Percentiles rank a stretch among this genome's conserved stretches.
phyloP scores from a whole-genome alignment of 1,140 invertebrate species.

The Xylocopa sonorina region DNA sequence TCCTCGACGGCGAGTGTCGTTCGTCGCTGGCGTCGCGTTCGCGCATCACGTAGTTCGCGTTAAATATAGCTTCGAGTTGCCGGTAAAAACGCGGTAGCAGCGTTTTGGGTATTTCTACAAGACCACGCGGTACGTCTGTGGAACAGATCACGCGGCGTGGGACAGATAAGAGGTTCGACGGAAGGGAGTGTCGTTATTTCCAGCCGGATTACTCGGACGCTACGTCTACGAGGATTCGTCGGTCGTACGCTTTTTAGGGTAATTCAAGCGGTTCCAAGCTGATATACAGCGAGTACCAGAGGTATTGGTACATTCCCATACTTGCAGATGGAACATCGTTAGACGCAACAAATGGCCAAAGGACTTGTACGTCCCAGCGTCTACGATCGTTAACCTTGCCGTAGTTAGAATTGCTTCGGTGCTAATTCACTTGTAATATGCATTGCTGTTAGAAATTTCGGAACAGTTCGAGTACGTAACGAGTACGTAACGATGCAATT shows the following conservation, averaged over 20 bases:
- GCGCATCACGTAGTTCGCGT: neutral
- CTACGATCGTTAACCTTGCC: too few relatives aligned
- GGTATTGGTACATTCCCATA: too few relatives aligned
- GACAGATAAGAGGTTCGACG: neutral
- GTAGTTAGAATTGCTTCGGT: too few relatives aligned
- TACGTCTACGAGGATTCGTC: neutral
- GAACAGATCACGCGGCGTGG: neutral
- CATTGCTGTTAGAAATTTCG: neutral
- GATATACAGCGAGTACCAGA: too few relatives aligned
- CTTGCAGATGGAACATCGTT: too few relatives aligned
- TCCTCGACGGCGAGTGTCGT: neutral
- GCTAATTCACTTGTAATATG: too few relatives aligned
- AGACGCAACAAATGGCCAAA: too few relatives aligned
- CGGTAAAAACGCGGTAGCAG: neutral
- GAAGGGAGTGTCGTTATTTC: neutral
- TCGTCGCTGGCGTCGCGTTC: neutral
- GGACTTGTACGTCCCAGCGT: too few relatives aligned
- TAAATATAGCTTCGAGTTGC: conserved; percentile 26
- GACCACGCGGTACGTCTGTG: neutral
- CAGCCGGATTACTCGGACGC: neutral
- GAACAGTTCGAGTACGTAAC: neutral
- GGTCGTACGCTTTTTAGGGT: neutral
- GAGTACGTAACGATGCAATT: too few relatives aligned
- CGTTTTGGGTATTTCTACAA: neutral
- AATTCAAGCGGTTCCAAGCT: neutral